Percentiles rank a stretch among this genome's conserved stretches.
Conservation (phyloP, 2,888 invertebrate species). For the Rhagium mordax region DNA sequence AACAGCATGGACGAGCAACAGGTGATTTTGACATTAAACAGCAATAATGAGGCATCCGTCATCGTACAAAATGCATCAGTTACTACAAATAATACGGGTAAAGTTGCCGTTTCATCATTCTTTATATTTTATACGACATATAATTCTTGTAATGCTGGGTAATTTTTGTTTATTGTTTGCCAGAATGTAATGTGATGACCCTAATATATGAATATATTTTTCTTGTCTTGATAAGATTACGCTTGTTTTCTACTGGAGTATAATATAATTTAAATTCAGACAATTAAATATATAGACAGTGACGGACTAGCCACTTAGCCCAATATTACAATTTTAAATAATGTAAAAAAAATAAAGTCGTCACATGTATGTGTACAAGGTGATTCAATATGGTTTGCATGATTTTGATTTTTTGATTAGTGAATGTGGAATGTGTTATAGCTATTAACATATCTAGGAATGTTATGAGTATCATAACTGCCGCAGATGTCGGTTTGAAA, state of each 20-base stretch:
- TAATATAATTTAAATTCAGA: conserved; percentile 1
- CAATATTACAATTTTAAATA: too few relatives aligned
- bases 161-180: not conserved
- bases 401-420: too few relatives aligned
- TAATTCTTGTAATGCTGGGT: not conserved
- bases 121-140: conserved; percentile 28
- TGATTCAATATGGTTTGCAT: too few relatives aligned
- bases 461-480: too few relatives aligned
- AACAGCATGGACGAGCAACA: conserved; percentile 63
- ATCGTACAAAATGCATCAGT: conserved; percentile 63
- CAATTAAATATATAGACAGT: not conserved
- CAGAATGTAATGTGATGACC: conserved; percentile 21
- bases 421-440: too few relatives aligned
- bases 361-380: too few relatives aligned
- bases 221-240: conserved; percentile 30
- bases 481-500: too few relatives aligned
- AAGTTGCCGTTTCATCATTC: conserved; percentile 32
- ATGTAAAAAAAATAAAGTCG: too few relatives aligned
- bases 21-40: conserved; percentile 63
- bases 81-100: conserved; percentile 53
- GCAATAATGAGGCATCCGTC: conserved; percentile 61
- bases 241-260: not conserved
- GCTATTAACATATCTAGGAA: too few relatives aligned
- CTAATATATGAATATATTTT: conserved; percentile 23
- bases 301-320: not conserved